Conservation (phyloP, 2,797 vertebrate species). For the Intellagama lesueurii region DNA sequence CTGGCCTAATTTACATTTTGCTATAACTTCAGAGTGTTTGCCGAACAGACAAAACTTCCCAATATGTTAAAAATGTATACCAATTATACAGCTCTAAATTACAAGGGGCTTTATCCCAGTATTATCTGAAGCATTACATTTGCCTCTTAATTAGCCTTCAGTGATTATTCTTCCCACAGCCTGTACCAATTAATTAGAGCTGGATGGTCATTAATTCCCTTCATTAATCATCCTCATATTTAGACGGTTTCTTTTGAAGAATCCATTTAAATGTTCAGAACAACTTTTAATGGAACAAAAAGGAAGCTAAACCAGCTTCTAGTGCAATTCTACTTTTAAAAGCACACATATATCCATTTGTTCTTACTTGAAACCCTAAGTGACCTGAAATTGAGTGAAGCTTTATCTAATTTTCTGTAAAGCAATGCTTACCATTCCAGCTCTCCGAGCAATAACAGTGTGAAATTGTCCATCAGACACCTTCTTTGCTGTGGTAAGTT, state of each 20-base stretch:
- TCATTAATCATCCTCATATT: conserved; percentile 60
- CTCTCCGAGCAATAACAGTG: conserved; percentile 94
- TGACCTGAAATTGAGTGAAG: conserved; percentile 7
- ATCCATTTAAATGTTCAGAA: conserved; percentile 42
- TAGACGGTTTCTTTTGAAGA: conserved; percentile 34
- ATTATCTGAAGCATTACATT: conserved; percentile 25
- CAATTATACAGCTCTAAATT: conserved; percentile 7
- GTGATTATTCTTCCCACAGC: conserved; percentile 52
- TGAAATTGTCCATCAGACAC: conserved; percentile 97
- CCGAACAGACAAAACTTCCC: background rate
- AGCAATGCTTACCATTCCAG: conserved; percentile 90
- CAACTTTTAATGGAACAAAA: background rate
- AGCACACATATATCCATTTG: background rate
- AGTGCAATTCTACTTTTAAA: background rate
- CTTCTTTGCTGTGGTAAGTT: conserved; percentile 90
- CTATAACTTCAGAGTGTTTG: background rate
- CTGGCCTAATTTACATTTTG: background rate
- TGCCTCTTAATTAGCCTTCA: conserved; percentile 48
- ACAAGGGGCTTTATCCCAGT: conserved; percentile 21
- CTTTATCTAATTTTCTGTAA: background rate
- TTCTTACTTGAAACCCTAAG: conserved; percentile 13
- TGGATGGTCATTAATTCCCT: conserved; percentile 46
- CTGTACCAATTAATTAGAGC: conserved; percentile 54
- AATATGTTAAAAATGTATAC: background rate
- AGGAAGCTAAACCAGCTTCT: background rate